These are phyloP conservation scores for Xiphydria camelus DNA, from an alignment of 2,888 invertebrate genomes.

Conservation along the genomic window DNA sequence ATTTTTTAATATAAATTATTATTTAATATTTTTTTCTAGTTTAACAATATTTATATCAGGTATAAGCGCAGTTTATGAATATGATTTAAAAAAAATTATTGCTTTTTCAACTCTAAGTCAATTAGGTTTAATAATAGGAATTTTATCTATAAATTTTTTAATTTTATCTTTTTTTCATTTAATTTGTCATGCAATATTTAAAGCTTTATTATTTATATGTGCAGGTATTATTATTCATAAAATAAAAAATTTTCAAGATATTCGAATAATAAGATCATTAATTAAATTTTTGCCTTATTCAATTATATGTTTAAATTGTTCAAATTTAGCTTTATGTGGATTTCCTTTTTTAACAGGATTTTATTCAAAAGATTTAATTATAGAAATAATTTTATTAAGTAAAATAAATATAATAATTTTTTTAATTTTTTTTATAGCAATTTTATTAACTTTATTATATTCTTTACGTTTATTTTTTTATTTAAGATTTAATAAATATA, in stretches of 20 bases:
- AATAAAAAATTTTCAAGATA: slow-evolving; percentile 68
- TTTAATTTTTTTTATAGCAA: slow-evolving; percentile 29
- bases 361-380: slow-evolving; percentile 59
- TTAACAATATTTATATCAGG: slow-evolving; percentile 68
- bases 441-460: slow-evolving; percentile 36
- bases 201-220: slow-evolving; percentile 74
- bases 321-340: slow-evolving; percentile 67
- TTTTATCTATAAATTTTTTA: slow-evolving; percentile 62
- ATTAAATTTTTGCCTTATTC: slow-evolving; percentile 61
- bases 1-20: slow-evolving; percentile 1
- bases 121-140: slow-evolving; percentile 73
- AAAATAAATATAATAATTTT: slow-evolving; percentile 33
- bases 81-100: slow-evolving; percentile 79
- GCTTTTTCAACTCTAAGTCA: slow-evolving; percentile 77
- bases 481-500: slow-evolving; percentile 17
- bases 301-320: slow-evolving; percentile 62
- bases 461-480: slow-evolving; percentile 35
- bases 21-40: slow-evolving; percentile 36
- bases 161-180: slow-evolving; percentile 73
- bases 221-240: slow-evolving; percentile 72
- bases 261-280: slow-evolving; percentile 65
- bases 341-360: slow-evolving; percentile 68
- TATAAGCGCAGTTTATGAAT: slow-evolving; percentile 66
- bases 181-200: slow-evolving; percentile 75
- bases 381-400: slow-evolving; percentile 49